Evolutionary conservation across 2,797 vertebrate species (phyloP), one percentile per base, ranked within the genome.

Genomic region (Eupleurogrammus muticus): DNA sequence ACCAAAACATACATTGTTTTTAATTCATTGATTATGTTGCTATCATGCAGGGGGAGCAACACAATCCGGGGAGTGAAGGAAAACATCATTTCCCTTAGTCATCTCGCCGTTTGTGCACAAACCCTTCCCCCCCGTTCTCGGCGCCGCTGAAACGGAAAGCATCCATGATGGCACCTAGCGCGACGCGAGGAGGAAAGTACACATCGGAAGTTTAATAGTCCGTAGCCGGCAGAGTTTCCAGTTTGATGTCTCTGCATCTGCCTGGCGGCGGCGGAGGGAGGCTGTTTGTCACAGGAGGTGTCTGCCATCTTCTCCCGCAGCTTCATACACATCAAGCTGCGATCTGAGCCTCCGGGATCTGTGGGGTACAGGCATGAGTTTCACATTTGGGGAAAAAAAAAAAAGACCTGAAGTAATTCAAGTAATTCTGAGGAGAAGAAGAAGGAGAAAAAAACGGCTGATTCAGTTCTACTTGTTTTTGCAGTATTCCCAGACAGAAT

Each of bases 211-310:
- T 84, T 75, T 83, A 82, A 85, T 74, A 74, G 78, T 61, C 78
- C 70, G 48, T 38, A 80, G 69, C 77, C 84, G 74, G 74, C 77
- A 75, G 72, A 70, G 78, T 75, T 79, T 86, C 58, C 48, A 56
- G 79, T 81, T 77, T 86, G 81, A 83, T 83, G 71, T 84, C 73
- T 79, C 53, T 83, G 64, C 73, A 82, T 78, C 61, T 84, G 75
- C 67, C n/a, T 82, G 73, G 56, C 81, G 62, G 51, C 72, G 60
- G 82, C 60, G 55, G 77, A 81, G 28, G 28, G 69, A 73, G 63
- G 53, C 73, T 70, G 75, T 79, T 76, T 86, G 72, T 76, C 83
- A 80, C 85, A 86, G 86, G 73, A 77, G 82, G 83, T 24, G 68
- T 74, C 74, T 57, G 62, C 70, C 80, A 52, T 52, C 77, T 72